Conservation (phyloP, 2,113 vertebrate species). For the Physeter macrocephalus region DNA sequence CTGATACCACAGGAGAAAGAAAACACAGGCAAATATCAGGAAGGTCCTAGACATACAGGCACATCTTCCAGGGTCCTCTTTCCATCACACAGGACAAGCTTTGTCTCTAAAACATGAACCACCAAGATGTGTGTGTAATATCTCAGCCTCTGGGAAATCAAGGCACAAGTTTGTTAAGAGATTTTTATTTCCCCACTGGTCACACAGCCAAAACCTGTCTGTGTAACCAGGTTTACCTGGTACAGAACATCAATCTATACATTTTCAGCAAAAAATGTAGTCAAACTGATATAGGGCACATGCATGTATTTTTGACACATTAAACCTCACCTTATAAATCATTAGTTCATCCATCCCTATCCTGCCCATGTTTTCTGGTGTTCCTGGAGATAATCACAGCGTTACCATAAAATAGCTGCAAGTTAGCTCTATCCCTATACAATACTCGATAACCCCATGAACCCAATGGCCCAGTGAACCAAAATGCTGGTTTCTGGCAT, state of each 20-base stretch:
- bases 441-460: neutral
- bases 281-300: neutral
- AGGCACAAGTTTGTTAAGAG: neutral
- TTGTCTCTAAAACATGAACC: neutral
- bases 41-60: neutral
- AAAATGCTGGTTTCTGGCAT: neutral
- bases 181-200: neutral
- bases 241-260: neutral
- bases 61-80: neutral
- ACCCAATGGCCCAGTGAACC: neutral
- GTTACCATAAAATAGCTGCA: neutral
- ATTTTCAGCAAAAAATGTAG: neutral
- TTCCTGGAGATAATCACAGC: neutral
- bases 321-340: neutral
- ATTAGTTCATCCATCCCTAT: neutral
- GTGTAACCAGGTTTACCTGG: neutral
- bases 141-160: neutral
- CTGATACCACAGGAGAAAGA: neutral
- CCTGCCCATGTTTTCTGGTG: neutral
- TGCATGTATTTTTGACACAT: neutral
- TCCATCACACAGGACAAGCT: neutral
- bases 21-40: neutral
- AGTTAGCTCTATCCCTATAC: neutral
- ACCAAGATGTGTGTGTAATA: neutral
- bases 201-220: neutral